Evolutionary conservation across 2,888 invertebrate species (phyloP), one percentile per base, ranked within the genome.

Genomic region (Malthinus seriepunctatus): DNA sequence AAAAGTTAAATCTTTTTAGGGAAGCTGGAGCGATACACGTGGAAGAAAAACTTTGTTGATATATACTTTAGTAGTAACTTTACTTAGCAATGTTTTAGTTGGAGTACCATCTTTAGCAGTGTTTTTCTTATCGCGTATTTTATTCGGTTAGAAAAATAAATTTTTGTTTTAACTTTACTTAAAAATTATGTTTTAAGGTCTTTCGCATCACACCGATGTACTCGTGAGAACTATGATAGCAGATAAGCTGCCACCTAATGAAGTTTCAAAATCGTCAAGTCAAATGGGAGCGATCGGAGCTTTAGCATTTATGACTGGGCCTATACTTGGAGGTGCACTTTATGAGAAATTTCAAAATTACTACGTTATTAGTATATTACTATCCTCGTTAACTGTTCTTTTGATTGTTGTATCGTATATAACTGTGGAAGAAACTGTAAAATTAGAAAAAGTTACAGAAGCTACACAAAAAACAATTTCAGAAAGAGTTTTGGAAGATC

Each of bases 171-270:
- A 33, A 68, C 7, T 5, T 42, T 14, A n/a, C 8, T 32, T 35
- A 14, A 32, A 3, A 52, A 14, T 34, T 15, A 38, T 54, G 23
- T 33, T 69, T 68, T 33, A 69, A 87, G 88, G 87, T 63, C 66
- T 85, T 61, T 85, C 86, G 68, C 87, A 88, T 74, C 88, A 88
- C 72, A 86, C 85, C 8, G 88, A 87, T 73, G 82, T 84, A 66
- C 75, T 88, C 49, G 79, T 83, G 14, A 84, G 82, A 68, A 84
- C 86, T 2, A 79, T 86, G 67, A 80, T 88, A 11, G 81, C 86
- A 1, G 87, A 88, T 70, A 80, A 82, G 71, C 81, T 83, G 51
- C 76, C 75, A 34, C 70, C 76, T 69, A 74, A 80, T 33, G 77
- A 80, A 38, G 86, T 85, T 64, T 79, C 83, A 1, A 74, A 74